Evolutionary conservation across 2,888 invertebrate genomes (phyloP).

Genomic region (Sericinus montela): DNA sequence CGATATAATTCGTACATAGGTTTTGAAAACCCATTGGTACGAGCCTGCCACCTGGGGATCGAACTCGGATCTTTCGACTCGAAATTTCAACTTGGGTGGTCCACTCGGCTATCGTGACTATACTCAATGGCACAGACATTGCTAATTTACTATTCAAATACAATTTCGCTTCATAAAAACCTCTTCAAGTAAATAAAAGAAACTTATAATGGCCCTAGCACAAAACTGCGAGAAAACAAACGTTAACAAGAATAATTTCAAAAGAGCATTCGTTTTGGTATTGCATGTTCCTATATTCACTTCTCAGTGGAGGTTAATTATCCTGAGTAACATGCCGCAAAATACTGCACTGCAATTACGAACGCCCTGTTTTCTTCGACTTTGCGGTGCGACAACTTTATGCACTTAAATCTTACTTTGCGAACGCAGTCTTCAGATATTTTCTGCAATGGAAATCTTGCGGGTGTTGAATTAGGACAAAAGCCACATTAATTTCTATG

Average conservation of each 20-base stretch:
- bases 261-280: constrained; percentile 31
- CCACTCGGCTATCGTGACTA: too few relatives aligned
- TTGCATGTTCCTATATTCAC: constrained; percentile 39
- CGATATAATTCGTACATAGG: too few relatives aligned
- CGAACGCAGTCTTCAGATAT: constrained; percentile 31
- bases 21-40: too few relatives aligned
- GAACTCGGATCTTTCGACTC: too few relatives aligned
- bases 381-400: constrained; percentile 27
- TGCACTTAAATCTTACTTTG: constrained; percentile 39
- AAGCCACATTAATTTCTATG: not conserved
- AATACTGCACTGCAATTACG: constrained; percentile 47
- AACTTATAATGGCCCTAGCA: too few relatives aligned
- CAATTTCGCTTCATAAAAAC: too few relatives aligned
- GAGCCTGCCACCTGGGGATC: too few relatives aligned
- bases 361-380: constrained; percentile 39
- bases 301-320: constrained; percentile 45
- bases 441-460: constrained; percentile 19
- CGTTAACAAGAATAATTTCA: constrained; percentile 19
- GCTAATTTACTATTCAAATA: too few relatives aligned
- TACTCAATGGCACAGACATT: too few relatives aligned
- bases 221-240: too few relatives aligned
- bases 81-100: too few relatives aligned
- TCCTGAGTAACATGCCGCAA: constrained; percentile 44
- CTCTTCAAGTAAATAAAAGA: too few relatives aligned
- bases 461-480: not conserved